These are phyloP conservation scores for Polypedilum pembai DNA, from an alignment of 1,140 invertebrate genomes.

Conservation along the genomic window DNA sequence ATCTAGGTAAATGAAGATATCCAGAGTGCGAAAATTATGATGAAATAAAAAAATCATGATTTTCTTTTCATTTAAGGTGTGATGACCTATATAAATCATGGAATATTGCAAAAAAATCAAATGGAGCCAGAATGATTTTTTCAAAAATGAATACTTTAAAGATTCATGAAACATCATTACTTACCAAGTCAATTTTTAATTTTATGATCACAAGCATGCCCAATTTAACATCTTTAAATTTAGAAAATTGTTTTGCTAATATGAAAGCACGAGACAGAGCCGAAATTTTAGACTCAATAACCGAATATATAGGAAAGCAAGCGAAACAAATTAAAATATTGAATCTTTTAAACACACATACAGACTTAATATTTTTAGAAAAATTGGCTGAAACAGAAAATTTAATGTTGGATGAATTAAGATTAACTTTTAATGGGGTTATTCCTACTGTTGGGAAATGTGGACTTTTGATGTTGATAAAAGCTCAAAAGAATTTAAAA, in stretches of 20 bases:
- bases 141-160: background rate
- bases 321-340: background rate
- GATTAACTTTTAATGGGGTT: background rate
- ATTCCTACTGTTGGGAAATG: background rate
- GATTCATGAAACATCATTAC: conserved; percentile 16
- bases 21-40: background rate
- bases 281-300: background rate
- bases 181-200: background rate
- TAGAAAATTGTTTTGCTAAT: conserved; percentile 12
- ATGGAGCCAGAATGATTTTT: background rate
- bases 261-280: background rate
- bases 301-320: background rate
- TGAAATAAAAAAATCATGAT: background rate
- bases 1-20: background rate
- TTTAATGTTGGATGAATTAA: background rate
- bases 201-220: conserved; percentile 4
- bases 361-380: background rate
- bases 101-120: background rate
- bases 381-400: background rate
- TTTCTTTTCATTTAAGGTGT: background rate
- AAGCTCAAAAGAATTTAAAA: background rate
- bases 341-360: background rate
- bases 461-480: background rate
- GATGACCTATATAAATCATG: conserved; percentile 3
- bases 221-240: background rate